A percentile compares a stretch with the other conserved stretches of the same genome.
phyloP scores from a whole-genome alignment of 2,888 invertebrate species.

The Calameuta filiformis region DNA sequence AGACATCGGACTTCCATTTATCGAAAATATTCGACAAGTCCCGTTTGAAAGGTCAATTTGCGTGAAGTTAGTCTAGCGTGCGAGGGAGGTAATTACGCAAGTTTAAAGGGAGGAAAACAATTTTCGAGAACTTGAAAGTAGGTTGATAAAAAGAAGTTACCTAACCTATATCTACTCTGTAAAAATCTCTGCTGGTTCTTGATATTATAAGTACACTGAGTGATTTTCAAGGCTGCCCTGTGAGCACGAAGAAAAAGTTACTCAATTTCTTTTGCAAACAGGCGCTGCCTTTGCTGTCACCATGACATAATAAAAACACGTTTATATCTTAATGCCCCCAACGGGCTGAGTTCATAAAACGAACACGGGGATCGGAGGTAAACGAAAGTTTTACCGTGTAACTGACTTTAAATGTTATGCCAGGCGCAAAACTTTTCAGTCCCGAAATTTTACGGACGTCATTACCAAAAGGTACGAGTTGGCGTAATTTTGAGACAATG shows the following conservation, averaged over 20 bases:
- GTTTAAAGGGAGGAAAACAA: neutral
- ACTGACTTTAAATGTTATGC: neutral
- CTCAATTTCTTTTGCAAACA: neutral
- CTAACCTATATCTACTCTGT: neutral
- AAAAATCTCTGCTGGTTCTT: neutral
- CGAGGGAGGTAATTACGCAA: neutral
- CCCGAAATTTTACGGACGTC: neutral
- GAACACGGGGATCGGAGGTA: neutral
- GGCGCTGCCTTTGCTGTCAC: neutral
- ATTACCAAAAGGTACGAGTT: neutral
- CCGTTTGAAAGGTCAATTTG: neutral
- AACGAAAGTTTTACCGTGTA: neutral
- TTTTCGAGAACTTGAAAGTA: neutral
- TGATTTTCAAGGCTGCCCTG: neutral
- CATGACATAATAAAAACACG: neutral
- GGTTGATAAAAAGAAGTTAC: neutral
- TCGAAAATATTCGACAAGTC: neutral
- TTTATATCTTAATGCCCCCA: neutral
- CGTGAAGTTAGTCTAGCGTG: neutral
- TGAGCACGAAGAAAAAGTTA: neutral
- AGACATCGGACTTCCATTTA: neutral
- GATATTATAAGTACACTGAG: neutral
- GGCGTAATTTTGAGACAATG: neutral
- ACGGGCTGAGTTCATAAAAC: neutral
- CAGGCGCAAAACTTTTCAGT: neutral